phyloP scores from a whole-genome alignment of 2,888 invertebrate species.

The Ptychoptera contaminata region DNA sequence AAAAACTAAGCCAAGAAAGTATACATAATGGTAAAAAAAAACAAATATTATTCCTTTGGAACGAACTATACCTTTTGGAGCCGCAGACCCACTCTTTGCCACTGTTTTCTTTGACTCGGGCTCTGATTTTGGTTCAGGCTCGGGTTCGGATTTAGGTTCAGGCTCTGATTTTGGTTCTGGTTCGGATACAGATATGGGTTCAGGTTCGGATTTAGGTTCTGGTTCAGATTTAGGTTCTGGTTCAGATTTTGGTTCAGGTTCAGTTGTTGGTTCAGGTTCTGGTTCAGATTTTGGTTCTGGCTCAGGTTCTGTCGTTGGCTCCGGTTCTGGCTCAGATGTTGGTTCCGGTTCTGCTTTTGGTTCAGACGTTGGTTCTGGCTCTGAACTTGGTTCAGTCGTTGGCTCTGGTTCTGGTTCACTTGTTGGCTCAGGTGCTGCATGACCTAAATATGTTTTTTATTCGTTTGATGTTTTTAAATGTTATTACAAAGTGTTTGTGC shows the following conservation, averaged over 20 bases:
- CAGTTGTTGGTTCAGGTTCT: constrained; percentile 31
- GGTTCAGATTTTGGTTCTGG: constrained; percentile 28
- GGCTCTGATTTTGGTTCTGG: constrained; percentile 33
- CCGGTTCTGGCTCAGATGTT: constrained; percentile 25
- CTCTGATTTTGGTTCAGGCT: constrained; percentile 24
- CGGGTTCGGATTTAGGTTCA: constrained; percentile 30
- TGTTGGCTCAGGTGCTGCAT: constrained; percentile 20
- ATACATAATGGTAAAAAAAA: no score
- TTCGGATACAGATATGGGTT: constrained; percentile 32
- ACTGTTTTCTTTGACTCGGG: constrained; percentile 26
- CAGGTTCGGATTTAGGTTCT: constrained; percentile 28
- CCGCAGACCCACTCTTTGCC: constrained; percentile 18
- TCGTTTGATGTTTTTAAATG: constrained; percentile 19
- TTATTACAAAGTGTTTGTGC: constrained; percentile 7
- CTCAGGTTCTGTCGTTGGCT: constrained; percentile 23
- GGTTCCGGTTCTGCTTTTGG: constrained; percentile 28
- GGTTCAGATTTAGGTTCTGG: constrained; percentile 33
- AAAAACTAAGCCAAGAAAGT: constrained; percentile 5
- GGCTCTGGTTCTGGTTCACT: constrained; percentile 24
- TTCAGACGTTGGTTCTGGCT: constrained; percentile 32
- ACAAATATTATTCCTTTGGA: no score
- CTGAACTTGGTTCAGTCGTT: constrained; percentile 26
- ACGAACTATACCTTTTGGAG: constrained; percentile 15
- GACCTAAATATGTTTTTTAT: constrained; percentile 12
- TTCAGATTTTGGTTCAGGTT: constrained; percentile 31